phyloP scores from a whole-genome alignment of 2,888 invertebrate genomes.

The Macrostomum cliftonense region DNA sequence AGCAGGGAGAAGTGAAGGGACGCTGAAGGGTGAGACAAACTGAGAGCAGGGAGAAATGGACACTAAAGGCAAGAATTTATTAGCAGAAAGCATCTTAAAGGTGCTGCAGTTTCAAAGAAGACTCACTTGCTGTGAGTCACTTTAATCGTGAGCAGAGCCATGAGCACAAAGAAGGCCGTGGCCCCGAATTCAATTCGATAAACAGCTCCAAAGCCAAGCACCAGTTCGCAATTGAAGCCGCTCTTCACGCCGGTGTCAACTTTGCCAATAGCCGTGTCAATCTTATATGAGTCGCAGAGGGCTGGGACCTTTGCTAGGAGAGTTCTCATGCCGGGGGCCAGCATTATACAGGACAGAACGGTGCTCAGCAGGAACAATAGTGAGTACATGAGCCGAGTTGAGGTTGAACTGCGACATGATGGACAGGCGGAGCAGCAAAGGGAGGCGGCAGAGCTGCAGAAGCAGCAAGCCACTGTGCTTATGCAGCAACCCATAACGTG shows the following conservation, averaged over 20 bases:
- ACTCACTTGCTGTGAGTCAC: slow-evolving; percentile 66
- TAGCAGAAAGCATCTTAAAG: no score
- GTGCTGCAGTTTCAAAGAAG: no score
- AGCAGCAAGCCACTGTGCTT: slow-evolving; percentile 93
- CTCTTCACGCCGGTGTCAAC: no score
- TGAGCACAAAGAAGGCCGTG: slow-evolving; percentile 72
- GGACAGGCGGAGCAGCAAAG: slow-evolving; percentile 93
- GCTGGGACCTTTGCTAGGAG: slow-evolving; percentile 54
- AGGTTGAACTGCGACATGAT: slow-evolving; percentile 83
- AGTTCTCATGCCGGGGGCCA: slow-evolving; percentile 68
- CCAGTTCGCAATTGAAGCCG: slow-evolving; percentile 59
- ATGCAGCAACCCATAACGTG: no score
- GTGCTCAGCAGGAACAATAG: slow-evolving; percentile 73
- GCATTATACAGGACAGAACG: slow-evolving; percentile 66
- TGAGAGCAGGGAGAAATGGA: no score
- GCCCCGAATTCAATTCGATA: slow-evolving; percentile 85
- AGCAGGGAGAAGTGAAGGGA: no score
- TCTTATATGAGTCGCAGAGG: no score
- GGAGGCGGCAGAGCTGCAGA: slow-evolving; percentile 74
- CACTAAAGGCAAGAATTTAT: no score
- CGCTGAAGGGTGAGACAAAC: no score
- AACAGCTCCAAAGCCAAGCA: slow-evolving; percentile 89
- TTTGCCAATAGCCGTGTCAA: no score
- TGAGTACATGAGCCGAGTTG: slow-evolving; percentile 85
- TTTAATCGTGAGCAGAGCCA: slow-evolving; percentile 53